Base-by-base conservation (phyloP, 1,140 invertebrate species). In the Potamilus streckersoni region DNA sequence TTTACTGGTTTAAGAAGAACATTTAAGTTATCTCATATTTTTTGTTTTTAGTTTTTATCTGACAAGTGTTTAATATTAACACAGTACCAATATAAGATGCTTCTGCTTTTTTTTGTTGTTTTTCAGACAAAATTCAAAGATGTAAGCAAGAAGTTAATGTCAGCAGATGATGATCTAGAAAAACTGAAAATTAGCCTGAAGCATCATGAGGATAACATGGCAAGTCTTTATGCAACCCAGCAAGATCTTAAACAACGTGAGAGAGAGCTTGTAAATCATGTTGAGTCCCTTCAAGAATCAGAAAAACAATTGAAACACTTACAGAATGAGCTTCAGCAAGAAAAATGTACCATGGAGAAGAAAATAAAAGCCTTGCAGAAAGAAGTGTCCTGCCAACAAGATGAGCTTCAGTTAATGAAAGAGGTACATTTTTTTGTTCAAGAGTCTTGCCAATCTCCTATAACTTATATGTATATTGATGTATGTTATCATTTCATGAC, bases 101-200 rank as follows among this genome's bases (percentile, higher is more conserved):
- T 38, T 38, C 38, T 38, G 38, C 38, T 58, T 16, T 60, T 59
- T 19, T 20, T 62, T 71, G 12, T 20, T 58, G 59, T 55, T 31
- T 78, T 77, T 60, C 55, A 82, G 79, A 67, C 71, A 62, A 79
- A 81, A 62, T 80, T 71, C 57, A 63, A 60, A 16, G 76, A 71
- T 23, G 56, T 70, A 23, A 75, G 76, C 23, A 75, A 76, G 27
- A 55, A 69, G 49, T 57, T 76, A n/a, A 60, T 77, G 59, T 71
- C 57, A 62, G 58, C 49, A 56, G 69, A 80, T 17, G 71, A 62
- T 58, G 58, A 81, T 15, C 64, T 79, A 1, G 74, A 79, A 13
- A 71, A 77, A n/a, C 64, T 79, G n/a, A 68, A 76, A 38, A 19
- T 27, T 15, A 67, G 17, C 17, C 16, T 74, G 13, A 31, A 23